Base-by-base conservation (phyloP, 2,113 vertebrate species). In the Oophaga pumilio region DNA sequence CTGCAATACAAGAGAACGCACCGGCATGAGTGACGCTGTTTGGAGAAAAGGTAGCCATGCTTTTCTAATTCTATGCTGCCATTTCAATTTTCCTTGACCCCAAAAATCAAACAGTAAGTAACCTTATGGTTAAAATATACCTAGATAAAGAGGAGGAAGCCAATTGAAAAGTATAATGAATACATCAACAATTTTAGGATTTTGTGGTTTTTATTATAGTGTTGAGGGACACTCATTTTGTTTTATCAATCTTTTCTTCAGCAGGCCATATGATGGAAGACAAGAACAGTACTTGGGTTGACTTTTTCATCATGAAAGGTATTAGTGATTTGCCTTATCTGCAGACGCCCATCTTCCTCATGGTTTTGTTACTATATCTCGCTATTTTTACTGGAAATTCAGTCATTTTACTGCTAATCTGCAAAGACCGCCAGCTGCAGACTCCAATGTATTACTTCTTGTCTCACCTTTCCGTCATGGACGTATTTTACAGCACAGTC, bases 391-490 rank as follows among this genome's bases (percentile, higher is more conserved):
- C 2, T 64, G 86, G 86, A 20, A 87, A 87, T 50, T 17, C 68
- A 8, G 12, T 56, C 15, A 81, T 87, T 62, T 52, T 87, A 43
- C 53, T 64, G 14, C 33, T 87, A 18, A 82, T 82, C 43, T 62
- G 90, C 80, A 11, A 57, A 0, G 68, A 93, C 24, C 71, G 0
- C 5, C 87, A 69, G 0, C 89, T 93, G 14, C 91, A 91, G 57
- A 91, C 89, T 13, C 91, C 91, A 64, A 91, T 89, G 91, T 92
- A 90, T 74, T 91, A 91, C 6, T 91, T 92, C 84, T 88, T 91
- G 33, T 59, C 87, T 4, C 91, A 91, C 11, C 89, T 92, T 26
- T 91, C 90, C 0, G n/a, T 74, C 9, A 8, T 92, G 18, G 90
- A 90, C 3, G n/a, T 92, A 28, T 71, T 91, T 0, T 89, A 28